Conservation (phyloP, 1,140 invertebrate genomes). For the Bombus waltoni region DNA sequence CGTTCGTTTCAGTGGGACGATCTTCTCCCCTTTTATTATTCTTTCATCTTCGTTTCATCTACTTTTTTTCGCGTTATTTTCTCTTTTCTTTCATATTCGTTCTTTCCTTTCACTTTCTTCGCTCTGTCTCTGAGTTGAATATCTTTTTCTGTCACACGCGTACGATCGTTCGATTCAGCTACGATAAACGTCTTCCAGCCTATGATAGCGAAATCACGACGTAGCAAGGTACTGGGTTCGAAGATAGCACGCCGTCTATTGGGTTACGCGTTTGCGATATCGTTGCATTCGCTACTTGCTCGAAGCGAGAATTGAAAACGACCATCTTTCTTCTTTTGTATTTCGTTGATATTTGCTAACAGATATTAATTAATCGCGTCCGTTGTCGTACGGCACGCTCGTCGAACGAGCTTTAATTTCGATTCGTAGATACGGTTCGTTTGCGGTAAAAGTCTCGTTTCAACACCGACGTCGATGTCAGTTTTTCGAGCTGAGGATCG, state of each 20-base stretch:
- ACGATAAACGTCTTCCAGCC: conserved; percentile 10
- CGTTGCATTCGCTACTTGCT: neutral
- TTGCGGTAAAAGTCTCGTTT: too few relatives aligned
- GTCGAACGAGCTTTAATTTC: too few relatives aligned
- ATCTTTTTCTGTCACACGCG: neutral
- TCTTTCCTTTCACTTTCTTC: neutral
- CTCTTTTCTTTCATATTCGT: neutral
- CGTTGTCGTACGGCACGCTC: too few relatives aligned
- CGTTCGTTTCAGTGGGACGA: conserved; percentile 12
- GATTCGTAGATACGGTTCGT: too few relatives aligned
- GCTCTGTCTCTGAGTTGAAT: too few relatives aligned
- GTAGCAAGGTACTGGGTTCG: neutral
- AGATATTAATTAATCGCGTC: too few relatives aligned
- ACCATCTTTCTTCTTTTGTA: too few relatives aligned
- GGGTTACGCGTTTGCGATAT: neutral
- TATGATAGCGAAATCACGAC: conserved; percentile 19
- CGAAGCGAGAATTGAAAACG: too few relatives aligned
- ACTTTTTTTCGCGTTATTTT: too few relatives aligned
- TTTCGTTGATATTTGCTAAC: too few relatives aligned
- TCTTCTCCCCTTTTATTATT: neutral
- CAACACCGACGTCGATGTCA: too few relatives aligned
- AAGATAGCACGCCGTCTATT: neutral
- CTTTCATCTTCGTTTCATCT: neutral
- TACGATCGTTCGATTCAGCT: neutral
- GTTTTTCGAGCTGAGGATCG: too few relatives aligned